Conservation (phyloP, 2,113 vertebrate genomes). For the Cebidichthys violaceus region DNA sequence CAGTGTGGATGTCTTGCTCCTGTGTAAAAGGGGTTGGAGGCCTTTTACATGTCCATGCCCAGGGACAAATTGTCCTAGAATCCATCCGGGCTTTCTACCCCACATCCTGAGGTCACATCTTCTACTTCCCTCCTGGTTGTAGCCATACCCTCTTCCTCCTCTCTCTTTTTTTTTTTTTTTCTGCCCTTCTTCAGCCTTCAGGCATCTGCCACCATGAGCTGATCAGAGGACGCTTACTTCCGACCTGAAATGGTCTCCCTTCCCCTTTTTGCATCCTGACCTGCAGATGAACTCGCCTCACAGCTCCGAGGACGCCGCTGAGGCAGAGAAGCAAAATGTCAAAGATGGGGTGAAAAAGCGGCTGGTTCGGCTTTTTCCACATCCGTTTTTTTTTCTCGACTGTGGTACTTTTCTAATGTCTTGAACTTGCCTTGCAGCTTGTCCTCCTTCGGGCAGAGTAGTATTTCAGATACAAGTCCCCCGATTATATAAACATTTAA, state of each 20-base stretch:
- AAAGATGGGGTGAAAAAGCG: conserved; percentile 35
- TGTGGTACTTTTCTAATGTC: conserved; percentile 17
- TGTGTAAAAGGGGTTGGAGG: not conserved
- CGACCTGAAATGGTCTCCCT: conserved; percentile 40
- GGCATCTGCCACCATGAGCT: conserved; percentile 60
- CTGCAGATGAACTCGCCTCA: conserved; percentile 63
- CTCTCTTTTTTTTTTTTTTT: not conserved
- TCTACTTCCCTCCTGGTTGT: conserved; percentile 11
- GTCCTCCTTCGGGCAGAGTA: not conserved
- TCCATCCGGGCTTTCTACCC: not conserved
- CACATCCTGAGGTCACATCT: conserved; percentile 7
- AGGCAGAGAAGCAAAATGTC: conserved; percentile 53
- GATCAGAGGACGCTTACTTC: conserved; percentile 50
- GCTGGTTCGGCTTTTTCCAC: conserved; percentile 21
- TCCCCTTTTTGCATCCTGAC: conserved; percentile 48
- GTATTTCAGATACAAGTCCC: not conserved
- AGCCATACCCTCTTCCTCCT: not conserved
- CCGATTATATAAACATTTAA: not conserved
- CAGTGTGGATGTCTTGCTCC: not conserved
- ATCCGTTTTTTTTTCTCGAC: not conserved
- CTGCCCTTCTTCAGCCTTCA: conserved; percentile 19
- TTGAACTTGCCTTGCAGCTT: conserved; percentile 7
- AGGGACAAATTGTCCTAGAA: not conserved
- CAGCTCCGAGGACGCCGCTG: conserved; percentile 43
- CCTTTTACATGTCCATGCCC: not conserved